Evolutionary conservation across 2,888 invertebrate genomes (phyloP).

Genomic region (Troilus luridus): DNA sequence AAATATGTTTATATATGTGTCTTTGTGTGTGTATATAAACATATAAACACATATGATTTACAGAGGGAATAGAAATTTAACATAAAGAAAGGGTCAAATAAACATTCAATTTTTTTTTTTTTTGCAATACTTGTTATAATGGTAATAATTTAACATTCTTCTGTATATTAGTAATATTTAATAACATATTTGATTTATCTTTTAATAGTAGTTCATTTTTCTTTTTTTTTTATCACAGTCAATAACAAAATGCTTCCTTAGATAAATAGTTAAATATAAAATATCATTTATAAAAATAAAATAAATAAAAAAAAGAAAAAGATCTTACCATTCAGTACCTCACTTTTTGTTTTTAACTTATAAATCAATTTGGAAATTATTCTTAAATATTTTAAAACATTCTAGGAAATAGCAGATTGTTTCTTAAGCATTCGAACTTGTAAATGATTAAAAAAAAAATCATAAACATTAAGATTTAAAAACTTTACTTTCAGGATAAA

Average conservation of each 20-base stretch:
- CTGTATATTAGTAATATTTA: background rate
- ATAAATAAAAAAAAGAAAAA: background rate
- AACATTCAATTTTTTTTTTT: background rate
- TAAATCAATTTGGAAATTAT: background rate
- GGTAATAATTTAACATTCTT: background rate
- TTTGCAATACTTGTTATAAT: background rate
- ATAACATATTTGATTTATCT: background rate
- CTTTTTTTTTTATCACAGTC: background rate
- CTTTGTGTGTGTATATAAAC: background rate
- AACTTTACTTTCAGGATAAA: conserved; percentile 66
- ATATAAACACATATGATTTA: background rate
- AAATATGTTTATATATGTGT: too few species aligned
- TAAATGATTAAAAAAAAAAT: background rate
- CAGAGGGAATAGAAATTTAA: background rate
- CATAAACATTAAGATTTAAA: conserved; percentile 59
- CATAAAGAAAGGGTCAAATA: background rate
- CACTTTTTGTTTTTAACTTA: background rate
- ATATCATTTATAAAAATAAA: background rate
- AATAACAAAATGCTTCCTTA: conserved; percentile 7
- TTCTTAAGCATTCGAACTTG: background rate
- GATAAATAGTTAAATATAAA: background rate
- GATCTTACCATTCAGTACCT: background rate
- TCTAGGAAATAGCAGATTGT: background rate
- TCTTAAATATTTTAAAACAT: background rate
- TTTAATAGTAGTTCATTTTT: background rate